Conservation (phyloP, 2,888 invertebrate species). For the Galeruca laticollis region DNA sequence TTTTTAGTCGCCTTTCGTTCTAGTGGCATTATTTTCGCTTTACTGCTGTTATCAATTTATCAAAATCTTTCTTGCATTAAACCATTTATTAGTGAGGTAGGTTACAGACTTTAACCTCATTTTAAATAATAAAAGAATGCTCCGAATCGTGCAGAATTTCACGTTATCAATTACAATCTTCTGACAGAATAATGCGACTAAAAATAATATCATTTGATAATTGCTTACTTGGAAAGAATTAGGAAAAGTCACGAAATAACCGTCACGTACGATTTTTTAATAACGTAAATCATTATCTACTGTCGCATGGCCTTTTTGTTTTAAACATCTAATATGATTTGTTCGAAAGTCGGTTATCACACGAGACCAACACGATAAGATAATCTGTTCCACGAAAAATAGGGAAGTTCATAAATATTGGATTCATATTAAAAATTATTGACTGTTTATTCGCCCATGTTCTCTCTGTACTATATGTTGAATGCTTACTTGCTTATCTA, state of each 20-base stretch:
- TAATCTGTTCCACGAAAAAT: too few species aligned
- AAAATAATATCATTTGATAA: slow-evolving; percentile 35
- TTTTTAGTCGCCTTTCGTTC: neutral
- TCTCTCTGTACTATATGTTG: too few species aligned
- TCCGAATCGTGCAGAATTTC: slow-evolving; percentile 28
- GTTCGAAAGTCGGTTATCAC: too few species aligned
- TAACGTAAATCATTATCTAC: neutral
- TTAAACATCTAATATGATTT: neutral
- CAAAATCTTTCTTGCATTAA: slow-evolving; percentile 13
- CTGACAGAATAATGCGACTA: slow-evolving; percentile 23
- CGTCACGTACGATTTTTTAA: neutral
- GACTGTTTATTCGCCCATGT: too few species aligned
- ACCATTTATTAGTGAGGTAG: slow-evolving; percentile 32
- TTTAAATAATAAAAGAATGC: slow-evolving; percentile 27
- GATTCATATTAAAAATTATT: too few species aligned
- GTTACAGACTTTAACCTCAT: slow-evolving; percentile 26
- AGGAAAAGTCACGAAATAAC: slow-evolving; percentile 13
- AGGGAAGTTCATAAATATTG: too few species aligned
- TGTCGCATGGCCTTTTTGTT: neutral
- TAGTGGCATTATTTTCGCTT: neutral
- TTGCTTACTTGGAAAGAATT: slow-evolving; percentile 31
- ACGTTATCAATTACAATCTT: slow-evolving; percentile 22
- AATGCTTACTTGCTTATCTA: too few species aligned
- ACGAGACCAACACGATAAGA: too few species aligned
- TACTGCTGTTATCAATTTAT: neutral